Conservation (phyloP, 2,888 invertebrate species). For the Abrostola triplasia region DNA sequence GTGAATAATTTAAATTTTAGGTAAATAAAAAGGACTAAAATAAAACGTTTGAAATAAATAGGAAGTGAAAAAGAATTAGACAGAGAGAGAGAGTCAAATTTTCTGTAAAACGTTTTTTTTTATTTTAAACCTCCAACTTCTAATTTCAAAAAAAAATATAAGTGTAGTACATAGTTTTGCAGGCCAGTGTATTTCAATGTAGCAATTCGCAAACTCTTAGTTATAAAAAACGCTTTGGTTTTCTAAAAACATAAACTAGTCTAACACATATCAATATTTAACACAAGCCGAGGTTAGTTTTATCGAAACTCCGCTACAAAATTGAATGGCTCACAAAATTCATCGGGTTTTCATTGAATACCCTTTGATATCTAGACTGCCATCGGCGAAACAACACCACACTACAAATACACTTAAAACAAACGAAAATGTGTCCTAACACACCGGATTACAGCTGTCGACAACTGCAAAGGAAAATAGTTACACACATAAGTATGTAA, state of each 20-base stretch:
- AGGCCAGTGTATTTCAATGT: too few species aligned
- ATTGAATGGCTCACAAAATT: constrained; percentile 46
- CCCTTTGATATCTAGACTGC: constrained; percentile 54
- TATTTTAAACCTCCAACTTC: too few species aligned
- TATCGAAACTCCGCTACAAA: constrained; percentile 32
- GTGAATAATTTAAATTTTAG: too few species aligned
- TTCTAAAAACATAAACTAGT: neutral
- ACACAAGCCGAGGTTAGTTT: constrained; percentile 19
- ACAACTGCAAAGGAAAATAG: constrained; percentile 1
- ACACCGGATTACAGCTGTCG: constrained; percentile 9
- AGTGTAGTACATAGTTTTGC: too few species aligned
- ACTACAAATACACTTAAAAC: constrained; percentile 11
- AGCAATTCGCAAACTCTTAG: too few species aligned
- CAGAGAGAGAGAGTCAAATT: too few species aligned
- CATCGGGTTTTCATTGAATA: constrained; percentile 42
- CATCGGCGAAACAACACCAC: constrained; percentile 35
- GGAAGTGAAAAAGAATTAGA: too few species aligned
- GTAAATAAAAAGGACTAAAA: too few species aligned
- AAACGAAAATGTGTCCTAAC: constrained; percentile 29
- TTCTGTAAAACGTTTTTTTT: too few species aligned
- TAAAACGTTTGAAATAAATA: too few species aligned
- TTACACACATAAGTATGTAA: constrained; percentile 12
- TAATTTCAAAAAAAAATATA: too few species aligned
- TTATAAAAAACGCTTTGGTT: too few species aligned
- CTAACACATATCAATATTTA: neutral